These are phyloP conservation scores for Heliconius aoede DNA, from an alignment of 2,888 invertebrate genomes.

Conservation along the genomic window DNA sequence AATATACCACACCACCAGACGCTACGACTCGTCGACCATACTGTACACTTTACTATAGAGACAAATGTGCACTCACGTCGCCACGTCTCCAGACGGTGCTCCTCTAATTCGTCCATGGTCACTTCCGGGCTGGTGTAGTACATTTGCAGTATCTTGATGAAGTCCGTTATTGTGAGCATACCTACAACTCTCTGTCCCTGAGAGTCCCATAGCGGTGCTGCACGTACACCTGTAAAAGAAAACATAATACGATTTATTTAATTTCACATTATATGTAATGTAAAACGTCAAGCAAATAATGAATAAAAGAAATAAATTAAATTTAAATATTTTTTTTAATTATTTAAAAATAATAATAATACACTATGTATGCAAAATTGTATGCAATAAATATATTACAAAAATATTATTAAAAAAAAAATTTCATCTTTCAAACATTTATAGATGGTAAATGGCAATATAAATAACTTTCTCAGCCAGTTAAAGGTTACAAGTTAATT, in stretches of 20 bases:
- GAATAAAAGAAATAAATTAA: neutral
- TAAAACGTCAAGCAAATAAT: neutral
- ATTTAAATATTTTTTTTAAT: too few species aligned
- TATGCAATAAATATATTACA: neutral
- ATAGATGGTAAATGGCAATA: constrained; percentile 8
- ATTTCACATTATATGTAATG: neutral
- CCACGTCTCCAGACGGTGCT: constrained; percentile 98
- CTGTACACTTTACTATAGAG: neutral
- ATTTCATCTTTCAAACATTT: neutral
- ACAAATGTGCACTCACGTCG: constrained; percentile 83
- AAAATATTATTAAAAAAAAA: neutral
- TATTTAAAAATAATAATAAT: neutral
- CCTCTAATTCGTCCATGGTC: constrained; percentile 98
- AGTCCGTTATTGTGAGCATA: constrained; percentile 99
- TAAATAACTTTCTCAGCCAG: constrained; percentile 11
- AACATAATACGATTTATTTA: neutral
- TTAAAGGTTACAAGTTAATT: neutral
- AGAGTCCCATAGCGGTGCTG: constrained; percentile 99
- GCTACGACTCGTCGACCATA: too few species aligned
- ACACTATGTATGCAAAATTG: too few species aligned
- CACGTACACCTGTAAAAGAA: constrained; percentile 89
- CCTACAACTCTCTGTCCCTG: constrained; percentile 96
- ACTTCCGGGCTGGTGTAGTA: constrained; percentile 97
- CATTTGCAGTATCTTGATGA: constrained; percentile 98
- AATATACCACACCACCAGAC: too few species aligned